Conservation (phyloP, 2,113 vertebrate genomes). For the Melanerpes formicivorus region DNA sequence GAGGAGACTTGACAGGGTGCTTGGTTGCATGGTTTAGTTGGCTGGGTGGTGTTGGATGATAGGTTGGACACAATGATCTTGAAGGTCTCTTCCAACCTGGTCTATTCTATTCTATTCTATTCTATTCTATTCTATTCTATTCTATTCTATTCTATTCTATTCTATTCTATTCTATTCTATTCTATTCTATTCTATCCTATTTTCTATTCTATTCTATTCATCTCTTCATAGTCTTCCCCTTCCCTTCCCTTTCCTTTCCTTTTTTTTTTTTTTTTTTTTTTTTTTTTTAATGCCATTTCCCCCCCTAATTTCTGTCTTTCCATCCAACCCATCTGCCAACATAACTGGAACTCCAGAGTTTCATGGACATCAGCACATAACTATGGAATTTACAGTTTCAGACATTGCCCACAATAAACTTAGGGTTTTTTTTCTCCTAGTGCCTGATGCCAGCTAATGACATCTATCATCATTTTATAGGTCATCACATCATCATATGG, state of each 20-base stretch:
- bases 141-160: too few species aligned
- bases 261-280: neutral
- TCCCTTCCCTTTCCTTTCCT: too few species aligned
- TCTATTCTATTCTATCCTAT: too few species aligned
- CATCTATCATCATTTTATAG: slow-evolving; percentile 61
- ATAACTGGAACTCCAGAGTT: neutral
- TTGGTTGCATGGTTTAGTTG: too few species aligned
- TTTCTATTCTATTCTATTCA: too few species aligned
- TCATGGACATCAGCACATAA: neutral
- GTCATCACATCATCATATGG: slow-evolving; percentile 59
- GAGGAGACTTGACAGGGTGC: too few species aligned
- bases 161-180: too few species aligned
- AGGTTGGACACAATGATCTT: too few species aligned
- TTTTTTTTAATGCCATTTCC: neutral
- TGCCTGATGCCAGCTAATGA: neutral
- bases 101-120: too few species aligned
- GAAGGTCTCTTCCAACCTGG: too few species aligned
- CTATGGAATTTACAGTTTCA: slow-evolving; percentile 31
- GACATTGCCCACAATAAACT: neutral
- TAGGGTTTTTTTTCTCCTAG: neutral
- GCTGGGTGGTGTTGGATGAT: too few species aligned
- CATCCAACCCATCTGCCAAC: neutral
- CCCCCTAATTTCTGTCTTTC: neutral
- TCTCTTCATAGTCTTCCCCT: neutral
- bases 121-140: too few species aligned